Evolutionary conservation across 2,797 vertebrate species (phyloP).

Genomic region (Chelon auratus): DNA sequence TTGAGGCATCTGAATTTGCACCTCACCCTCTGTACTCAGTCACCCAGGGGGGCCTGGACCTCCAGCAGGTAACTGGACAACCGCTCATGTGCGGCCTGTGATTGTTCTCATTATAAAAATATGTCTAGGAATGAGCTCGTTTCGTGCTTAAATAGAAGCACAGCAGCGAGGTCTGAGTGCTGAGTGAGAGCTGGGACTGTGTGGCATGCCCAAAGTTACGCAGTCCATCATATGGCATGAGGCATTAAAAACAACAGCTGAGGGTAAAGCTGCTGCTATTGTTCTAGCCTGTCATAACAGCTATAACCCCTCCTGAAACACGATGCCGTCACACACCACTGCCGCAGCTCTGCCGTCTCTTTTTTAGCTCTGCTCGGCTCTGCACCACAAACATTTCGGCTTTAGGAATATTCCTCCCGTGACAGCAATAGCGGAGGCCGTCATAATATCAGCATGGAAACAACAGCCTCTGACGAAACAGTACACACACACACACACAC

Average conservation of each 20-base stretch:
- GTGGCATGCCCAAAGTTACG: slow-evolving; percentile 74
- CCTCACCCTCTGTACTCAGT: slow-evolving; percentile 82
- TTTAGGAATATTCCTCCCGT: slow-evolving; percentile 58
- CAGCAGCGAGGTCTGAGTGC: slow-evolving; percentile 36
- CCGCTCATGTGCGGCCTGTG: slow-evolving; percentile 1
- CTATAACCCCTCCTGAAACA: slow-evolving; percentile 74
- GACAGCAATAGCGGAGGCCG: slow-evolving; percentile 43
- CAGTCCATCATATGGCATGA: slow-evolving; percentile 73
- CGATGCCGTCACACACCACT: slow-evolving; percentile 61
- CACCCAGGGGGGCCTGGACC: slow-evolving; percentile 79
- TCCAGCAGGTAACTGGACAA: slow-evolving; percentile 77
- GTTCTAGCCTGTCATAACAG: slow-evolving; percentile 77
- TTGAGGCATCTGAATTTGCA: slow-evolving; percentile 80
- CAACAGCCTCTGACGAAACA: slow-evolving; percentile 34
- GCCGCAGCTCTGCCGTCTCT: slow-evolving; percentile 44
- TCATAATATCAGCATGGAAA: slow-evolving; percentile 38
- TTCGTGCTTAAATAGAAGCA: background rate
- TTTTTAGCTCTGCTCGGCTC: slow-evolving; percentile 66
- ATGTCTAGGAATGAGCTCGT: slow-evolving; percentile 14
- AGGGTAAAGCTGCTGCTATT: slow-evolving; percentile 80
- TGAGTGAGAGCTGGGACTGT: slow-evolving; percentile 49
- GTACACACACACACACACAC: background rate
- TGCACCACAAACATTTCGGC: slow-evolving; percentile 62
- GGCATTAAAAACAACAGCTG: slow-evolving; percentile 83
- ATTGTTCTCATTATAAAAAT: slow-evolving; percentile 15